Evolutionary conservation across 2,888 invertebrate species (phyloP), one percentile per base, ranked within the genome.

Genomic region (Agrotis ipsilon): DNA sequence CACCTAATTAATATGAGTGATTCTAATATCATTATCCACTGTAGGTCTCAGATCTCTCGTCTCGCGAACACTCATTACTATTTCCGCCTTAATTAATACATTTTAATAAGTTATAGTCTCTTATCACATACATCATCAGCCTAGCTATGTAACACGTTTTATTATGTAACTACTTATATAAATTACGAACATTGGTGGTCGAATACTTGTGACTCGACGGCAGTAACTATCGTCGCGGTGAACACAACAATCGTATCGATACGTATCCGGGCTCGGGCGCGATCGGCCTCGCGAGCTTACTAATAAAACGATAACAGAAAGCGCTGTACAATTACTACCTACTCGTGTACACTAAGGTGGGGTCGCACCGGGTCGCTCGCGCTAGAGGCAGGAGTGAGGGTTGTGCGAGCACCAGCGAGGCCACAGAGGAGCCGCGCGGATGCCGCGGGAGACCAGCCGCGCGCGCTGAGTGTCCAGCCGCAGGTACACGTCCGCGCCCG

Each of bases 351-450:
- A 72, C 78, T 86, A 86, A 62, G 52, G 78, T 68, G 79, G 82
- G 77, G 69, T 71, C 72, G 79, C 85, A 81, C 83, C 88, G 7
- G 16, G 19, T 43, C 59, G 51, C 51, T 68, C 65, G 58, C 75
- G 89, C 91, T 94, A 95, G 94, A 97, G 97, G 94, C 98, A 98
- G 91, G 97, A 97, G 84, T 97, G 97, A 46, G 98, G 98, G 92
- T 98, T 98, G 89, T 98, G 97, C 46, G 97, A 96, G 90, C 98
- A 98, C 98, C 98, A 98, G 79, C 97, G 96, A 21, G 98, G 98
- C 97, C 98, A 98, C 87, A 98, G 96, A 27, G 98, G 97, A 84
- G 98, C 98, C 0, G 97, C 97, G 46, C 94, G 95, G 55, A 98
- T 90, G 0, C 98, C 98, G 58, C 97, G 96, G 21, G 95, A 94